These are phyloP conservation scores for Gymnobelideus leadbeateri DNA, from an alignment of 2,113 vertebrate species.

Conservation along the genomic window DNA sequence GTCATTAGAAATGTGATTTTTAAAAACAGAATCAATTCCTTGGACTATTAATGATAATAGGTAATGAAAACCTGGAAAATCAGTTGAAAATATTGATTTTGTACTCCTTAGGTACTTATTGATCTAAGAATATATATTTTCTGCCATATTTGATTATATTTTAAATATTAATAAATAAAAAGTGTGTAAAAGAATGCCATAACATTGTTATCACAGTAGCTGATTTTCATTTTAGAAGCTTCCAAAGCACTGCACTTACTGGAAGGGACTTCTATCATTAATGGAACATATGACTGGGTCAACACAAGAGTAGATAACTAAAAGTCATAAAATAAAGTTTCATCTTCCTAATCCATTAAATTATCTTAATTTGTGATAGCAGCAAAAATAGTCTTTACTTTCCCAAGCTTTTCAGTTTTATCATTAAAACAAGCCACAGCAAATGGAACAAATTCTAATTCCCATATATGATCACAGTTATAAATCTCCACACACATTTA, in stretches of 20 bases:
- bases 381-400: no score
- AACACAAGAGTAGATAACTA: no score
- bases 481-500: no score
- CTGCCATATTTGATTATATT: conserved; percentile 41
- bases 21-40: conserved; percentile 72
- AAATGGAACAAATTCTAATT: no score
- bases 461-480: no score
- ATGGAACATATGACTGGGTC: no score
- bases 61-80: conserved; percentile 67
- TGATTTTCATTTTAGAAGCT: not conserved
- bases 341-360: no score
- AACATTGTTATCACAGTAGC: conserved; percentile 7
- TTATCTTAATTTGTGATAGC: no score
- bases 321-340: no score
- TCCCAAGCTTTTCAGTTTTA: no score
- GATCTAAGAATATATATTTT: conserved; percentile 59
- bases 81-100: conserved; percentile 63
- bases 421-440: no score
- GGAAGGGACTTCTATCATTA: no score
- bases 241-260: not conserved
- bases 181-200: conserved; percentile 21
- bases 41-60: conserved; percentile 59
- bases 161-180: conserved; percentile 69
- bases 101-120: conserved; percentile 70
- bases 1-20: conserved; percentile 68